A percentile compares a stretch with the other conserved stretches of the same genome.
phyloP scores from a whole-genome alignment of 2,888 invertebrate genomes.

The Plemyria rubiginata region DNA sequence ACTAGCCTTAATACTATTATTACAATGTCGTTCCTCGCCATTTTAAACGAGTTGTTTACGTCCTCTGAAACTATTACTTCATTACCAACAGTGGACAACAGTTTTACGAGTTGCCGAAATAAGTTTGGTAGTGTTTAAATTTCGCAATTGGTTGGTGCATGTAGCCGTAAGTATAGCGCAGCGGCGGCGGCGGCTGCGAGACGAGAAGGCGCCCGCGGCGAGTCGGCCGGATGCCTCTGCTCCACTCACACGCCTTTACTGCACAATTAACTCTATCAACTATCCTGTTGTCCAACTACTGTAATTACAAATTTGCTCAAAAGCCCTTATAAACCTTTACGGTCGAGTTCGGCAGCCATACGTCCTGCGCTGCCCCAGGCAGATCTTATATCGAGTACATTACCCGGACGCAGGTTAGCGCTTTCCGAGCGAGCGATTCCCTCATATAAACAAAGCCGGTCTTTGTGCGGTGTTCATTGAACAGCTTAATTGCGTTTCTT shows the following conservation, averaged over 20 bases:
- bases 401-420: constrained; percentile 51
- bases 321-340: constrained; percentile 67
- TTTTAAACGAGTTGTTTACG: constrained; percentile 11
- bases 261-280: constrained; percentile 82
- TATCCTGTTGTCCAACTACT: constrained; percentile 67
- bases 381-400: constrained; percentile 39
- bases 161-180: constrained; percentile 55
- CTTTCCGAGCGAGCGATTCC: constrained; percentile 62
- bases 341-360: constrained; percentile 28
- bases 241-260: constrained; percentile 49
- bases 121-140: constrained; percentile 78
- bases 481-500: constrained; percentile 79
- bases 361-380: constrained; percentile 26
- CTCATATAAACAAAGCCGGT: constrained; percentile 70
- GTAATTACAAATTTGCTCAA: constrained; percentile 74
- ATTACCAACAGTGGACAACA: constrained; percentile 67
- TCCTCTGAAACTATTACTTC: constrained; percentile 46
- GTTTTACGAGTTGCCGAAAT: constrained; percentile 81
- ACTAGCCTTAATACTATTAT: no score
- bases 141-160: constrained; percentile 78
- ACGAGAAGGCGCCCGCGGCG: constrained; percentile 62
- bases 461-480: constrained; percentile 74
- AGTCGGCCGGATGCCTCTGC: constrained; percentile 44
- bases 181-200: constrained; percentile 43
- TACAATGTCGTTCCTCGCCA: neutral